phyloP scores from a whole-genome alignment of 2,797 vertebrate species.

The Pseudochirops cupreus region DNA sequence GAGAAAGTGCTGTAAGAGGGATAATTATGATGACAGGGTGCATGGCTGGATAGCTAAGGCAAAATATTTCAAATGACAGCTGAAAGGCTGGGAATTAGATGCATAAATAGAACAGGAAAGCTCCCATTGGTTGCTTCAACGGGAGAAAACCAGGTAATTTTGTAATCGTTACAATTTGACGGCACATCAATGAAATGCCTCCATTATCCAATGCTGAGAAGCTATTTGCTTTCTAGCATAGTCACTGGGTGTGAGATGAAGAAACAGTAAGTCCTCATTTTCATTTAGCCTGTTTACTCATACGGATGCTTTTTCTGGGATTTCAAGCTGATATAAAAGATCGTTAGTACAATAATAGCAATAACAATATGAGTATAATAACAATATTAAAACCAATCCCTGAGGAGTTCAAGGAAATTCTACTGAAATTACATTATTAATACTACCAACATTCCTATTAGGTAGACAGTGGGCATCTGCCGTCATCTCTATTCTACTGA shows the following conservation, averaged over 20 bases:
- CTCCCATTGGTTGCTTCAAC: not conserved
- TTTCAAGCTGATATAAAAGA: conserved; percentile 14
- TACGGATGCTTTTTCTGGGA: not conserved
- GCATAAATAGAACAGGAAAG: not conserved
- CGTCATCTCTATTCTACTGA: not conserved
- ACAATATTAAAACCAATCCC: not conserved
- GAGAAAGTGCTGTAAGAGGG: conserved; percentile 57
- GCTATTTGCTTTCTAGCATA: conserved; percentile 45
- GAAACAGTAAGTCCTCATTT: conserved; percentile 15
- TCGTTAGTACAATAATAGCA: not conserved
- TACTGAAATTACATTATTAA: not conserved
- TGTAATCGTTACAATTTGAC: conserved; percentile 8
- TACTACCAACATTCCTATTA: not conserved
- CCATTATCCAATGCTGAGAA: conserved; percentile 40
- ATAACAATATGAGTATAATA: not conserved
- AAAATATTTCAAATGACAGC: not conserved
- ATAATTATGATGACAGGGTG: not conserved
- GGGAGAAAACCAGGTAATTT: conserved; percentile 17
- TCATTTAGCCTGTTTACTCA: not conserved
- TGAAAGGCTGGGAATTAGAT: conserved; percentile 40
- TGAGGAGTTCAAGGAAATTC: not conserved
- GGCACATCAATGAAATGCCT: conserved; percentile 7
- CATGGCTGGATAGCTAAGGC: conserved; percentile 1
- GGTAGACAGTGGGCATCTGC: not conserved
- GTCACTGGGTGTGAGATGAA: conserved; percentile 11